phyloP scores from a whole-genome alignment of 30 jellyfish, hydroid and myxozoan species.

The Hydractinia symbiolongicarpus region DNA sequence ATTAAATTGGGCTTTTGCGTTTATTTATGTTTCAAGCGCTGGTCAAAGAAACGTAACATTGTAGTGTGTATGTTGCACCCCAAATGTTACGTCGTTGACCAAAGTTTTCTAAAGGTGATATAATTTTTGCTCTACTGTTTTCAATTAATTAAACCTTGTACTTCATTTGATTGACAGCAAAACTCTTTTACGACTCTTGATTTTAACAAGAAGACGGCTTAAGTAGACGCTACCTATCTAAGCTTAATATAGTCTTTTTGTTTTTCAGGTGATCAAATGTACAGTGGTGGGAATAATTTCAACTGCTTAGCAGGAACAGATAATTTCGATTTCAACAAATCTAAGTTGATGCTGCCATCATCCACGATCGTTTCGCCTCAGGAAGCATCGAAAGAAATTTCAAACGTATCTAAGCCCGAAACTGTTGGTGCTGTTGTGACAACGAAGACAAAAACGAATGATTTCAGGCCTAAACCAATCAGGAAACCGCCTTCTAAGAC shows the following conservation, averaged over 20 bases:
- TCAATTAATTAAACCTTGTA: too few relatives aligned
- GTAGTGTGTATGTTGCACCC: too few relatives aligned
- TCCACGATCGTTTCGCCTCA: background rate
- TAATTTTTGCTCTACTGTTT: too few relatives aligned
- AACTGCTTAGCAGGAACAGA: background rate
- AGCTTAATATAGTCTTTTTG: background rate
- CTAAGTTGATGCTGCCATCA: background rate
- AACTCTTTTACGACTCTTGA: too few relatives aligned
- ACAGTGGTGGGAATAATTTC: background rate
- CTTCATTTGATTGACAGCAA: too few relatives aligned
- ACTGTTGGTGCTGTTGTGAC: background rate
- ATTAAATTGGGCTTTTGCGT: too few relatives aligned
- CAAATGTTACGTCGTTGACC: too few relatives aligned
- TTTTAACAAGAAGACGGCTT: too few relatives aligned
- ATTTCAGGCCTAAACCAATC: background rate
- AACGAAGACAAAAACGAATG: background rate
- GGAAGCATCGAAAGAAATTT: background rate
- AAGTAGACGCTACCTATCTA: too few relatives aligned
- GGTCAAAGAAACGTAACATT: too few relatives aligned
- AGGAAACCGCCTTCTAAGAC: background rate
- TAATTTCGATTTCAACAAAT: constrained; percentile 1
- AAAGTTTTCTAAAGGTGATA: too few relatives aligned
- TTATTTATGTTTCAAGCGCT: too few relatives aligned
- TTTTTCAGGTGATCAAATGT: constrained; percentile 5
- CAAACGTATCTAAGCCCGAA: background rate